Evolutionary conservation across 37 sponge, comb jelly and placozoan species (phyloP).

Genomic region (Theonella swinhoei): DNA sequence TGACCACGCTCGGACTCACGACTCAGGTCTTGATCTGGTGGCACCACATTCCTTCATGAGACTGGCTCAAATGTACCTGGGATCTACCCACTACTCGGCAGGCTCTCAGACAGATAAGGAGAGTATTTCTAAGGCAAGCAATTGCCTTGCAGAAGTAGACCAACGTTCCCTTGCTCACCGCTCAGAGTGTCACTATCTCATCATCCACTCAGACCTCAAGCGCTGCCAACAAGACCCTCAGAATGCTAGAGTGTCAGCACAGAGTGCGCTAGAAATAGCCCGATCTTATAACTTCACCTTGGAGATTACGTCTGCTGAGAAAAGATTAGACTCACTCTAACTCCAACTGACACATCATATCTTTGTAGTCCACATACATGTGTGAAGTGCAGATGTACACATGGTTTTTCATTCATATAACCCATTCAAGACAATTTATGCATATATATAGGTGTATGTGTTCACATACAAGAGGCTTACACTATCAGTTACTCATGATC

Average conservation of each 20-base stretch:
- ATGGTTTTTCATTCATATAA: too few relatives aligned
- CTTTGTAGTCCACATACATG: too few relatives aligned
- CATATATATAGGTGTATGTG: too few relatives aligned
- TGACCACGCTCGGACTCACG: background rate
- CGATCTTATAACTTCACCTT: background rate
- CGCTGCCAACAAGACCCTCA: background rate
- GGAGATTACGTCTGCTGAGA: constrained; percentile 2
- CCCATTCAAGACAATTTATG: too few relatives aligned
- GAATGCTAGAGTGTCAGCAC: background rate
- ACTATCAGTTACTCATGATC: too few relatives aligned
- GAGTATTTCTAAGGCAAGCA: background rate
- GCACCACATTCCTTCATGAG: constrained; percentile 7
- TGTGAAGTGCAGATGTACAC: background rate
- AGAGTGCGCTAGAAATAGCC: background rate
- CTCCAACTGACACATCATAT: too few relatives aligned
- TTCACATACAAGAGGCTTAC: too few relatives aligned
- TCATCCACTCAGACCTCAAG: constrained; percentile 4
- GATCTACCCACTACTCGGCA: constrained; percentile 3
- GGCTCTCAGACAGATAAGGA: background rate
- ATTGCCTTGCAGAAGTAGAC: background rate
- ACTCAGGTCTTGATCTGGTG: constrained; percentile 18
- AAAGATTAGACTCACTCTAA: background rate
- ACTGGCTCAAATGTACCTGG: constrained; percentile 14
- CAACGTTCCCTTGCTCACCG: background rate
- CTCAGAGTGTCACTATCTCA: background rate